Evolutionary conservation across 2,888 invertebrate species (phyloP).

Genomic region (Petrolisthes manimaculis): DNA sequence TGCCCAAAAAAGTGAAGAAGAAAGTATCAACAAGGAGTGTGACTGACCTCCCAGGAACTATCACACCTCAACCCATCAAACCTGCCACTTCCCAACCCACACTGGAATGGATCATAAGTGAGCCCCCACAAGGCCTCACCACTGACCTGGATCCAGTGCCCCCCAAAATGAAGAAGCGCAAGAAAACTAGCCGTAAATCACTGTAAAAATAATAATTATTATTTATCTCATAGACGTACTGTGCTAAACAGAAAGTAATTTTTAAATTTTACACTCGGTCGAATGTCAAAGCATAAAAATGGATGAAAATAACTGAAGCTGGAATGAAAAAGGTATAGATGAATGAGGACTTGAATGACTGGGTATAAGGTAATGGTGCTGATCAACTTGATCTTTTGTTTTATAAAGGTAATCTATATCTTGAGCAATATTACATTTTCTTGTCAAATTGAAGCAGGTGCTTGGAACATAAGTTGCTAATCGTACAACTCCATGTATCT

Average conservation of each 20-base stretch:
- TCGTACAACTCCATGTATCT: neutral
- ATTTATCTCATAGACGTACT: too few relatives aligned
- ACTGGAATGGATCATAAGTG: slow-evolving; percentile 55
- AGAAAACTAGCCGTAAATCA: slow-evolving; percentile 54
- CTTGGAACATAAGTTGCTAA: neutral
- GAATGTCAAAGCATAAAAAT: neutral
- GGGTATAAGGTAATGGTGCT: slow-evolving; percentile 39
- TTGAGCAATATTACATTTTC: slow-evolving; percentile 16
- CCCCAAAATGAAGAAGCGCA: slow-evolving; percentile 53
- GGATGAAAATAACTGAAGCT: neutral
- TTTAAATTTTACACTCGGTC: neutral
- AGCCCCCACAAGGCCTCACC: slow-evolving; percentile 43
- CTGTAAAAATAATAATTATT: slow-evolving; percentile 13
- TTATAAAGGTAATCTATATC: slow-evolving; percentile 10
- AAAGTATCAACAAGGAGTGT: slow-evolving; percentile 54
- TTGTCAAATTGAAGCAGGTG: neutral
- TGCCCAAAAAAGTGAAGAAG: slow-evolving; percentile 58
- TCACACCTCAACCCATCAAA: slow-evolving; percentile 47
- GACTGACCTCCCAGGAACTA: slow-evolving; percentile 49
- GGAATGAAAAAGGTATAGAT: too few relatives aligned
- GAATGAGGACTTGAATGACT: neutral
- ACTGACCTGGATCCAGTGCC: slow-evolving; percentile 55
- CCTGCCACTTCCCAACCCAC: slow-evolving; percentile 56
- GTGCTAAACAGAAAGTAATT: neutral
- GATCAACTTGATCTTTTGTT: slow-evolving; percentile 3